Base-by-base conservation (phyloP, 1,140 invertebrate genomes). In the Chrysomallon squamiferum region DNA sequence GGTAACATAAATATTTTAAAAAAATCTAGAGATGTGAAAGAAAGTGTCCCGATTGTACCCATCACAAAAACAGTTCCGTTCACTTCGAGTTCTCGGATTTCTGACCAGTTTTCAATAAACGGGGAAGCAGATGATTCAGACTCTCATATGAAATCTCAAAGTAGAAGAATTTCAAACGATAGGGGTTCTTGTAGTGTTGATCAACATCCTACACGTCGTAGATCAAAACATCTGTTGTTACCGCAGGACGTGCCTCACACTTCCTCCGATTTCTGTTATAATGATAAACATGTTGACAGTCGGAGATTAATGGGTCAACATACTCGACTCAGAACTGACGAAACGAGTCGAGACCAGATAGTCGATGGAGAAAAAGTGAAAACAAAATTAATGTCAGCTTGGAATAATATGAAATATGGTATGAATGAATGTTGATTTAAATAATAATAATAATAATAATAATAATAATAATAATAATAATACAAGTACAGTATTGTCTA, bases 371-470 rank as follows among this genome's bases (percentile, higher is more conserved):
- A 91, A 71, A 93, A 92, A 87, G 89, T 94, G 65, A 93, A 94
- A 84, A 93, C 91, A 20, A 90, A 91, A 68, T 81, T 95, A 47
- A 83, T 93, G 73, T 93, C 93, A 49, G 91, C 93, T 89, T 95
- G 93, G 93, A 94, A 94, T 83, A 95, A 94, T 85, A 89, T 95
- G 56, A 94, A 93, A 88, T 95, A 94, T 86, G 93, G 93, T 89
- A 70, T 68, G 69, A n/a, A n/a, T n/a, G n/a, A n/a, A n/a, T n/a
- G n/a, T n/a, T n/a, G n/a, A n/a, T n/a, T n/a, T n/a, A n/a, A n/a
- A n/a, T n/a, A n/a, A n/a, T n/a, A n/a, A n/a, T n/a, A n/a, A n/a
- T n/a, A n/a, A n/a, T n/a, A n/a, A n/a, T n/a, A n/a, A n/a, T n/a
- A n/a, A n/a, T n/a, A n/a, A n/a, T n/a, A n/a, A n/a, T n/a, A n/a